Percentiles rank a stretch among this genome's conserved stretches.
Conservation (phyloP, 2,888 invertebrate species). For the Drosophila meridiana region DNA sequence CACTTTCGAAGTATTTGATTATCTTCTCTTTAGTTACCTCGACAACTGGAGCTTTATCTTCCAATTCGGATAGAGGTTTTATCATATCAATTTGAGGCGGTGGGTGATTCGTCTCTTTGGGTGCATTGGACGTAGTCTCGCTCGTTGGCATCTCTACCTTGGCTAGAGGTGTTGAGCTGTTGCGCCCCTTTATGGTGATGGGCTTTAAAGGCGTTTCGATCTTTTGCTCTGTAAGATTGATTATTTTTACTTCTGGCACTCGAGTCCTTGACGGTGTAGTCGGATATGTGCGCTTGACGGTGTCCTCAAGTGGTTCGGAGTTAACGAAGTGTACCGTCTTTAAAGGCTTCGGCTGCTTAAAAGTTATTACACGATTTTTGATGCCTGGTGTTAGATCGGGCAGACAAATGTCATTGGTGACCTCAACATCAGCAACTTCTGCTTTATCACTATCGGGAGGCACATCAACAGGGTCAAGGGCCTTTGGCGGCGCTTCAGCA, state of each 20-base stretch:
- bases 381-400: slow-evolving; percentile 21
- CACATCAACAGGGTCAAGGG: background rate
- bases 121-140: background rate
- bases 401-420: slow-evolving; percentile 3
- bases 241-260: background rate
- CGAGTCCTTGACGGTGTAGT: slow-evolving; percentile 68
- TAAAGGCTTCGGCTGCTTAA: slow-evolving; percentile 8
- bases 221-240: background rate
- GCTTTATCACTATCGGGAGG: background rate
- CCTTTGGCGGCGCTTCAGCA: background rate
- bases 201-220: slow-evolving; percentile 34
- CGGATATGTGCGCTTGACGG: slow-evolving; percentile 64
- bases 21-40: background rate
- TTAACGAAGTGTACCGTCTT: slow-evolving; percentile 65
- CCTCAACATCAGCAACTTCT: background rate
- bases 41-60: background rate
- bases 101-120: slow-evolving; percentile 14
- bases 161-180: slow-evolving; percentile 62
- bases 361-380: background rate
- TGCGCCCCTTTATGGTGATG: slow-evolving; percentile 34
- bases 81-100: slow-evolving; percentile 58
- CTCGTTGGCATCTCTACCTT: slow-evolving; percentile 19
- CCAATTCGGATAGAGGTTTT: slow-evolving; percentile 30
- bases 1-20: slow-evolving; percentile 15
- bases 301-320: slow-evolving; percentile 31